Evolutionary conservation across 2,797 vertebrate genomes (phyloP).

Genomic region (Coreius guichenoti): DNA sequence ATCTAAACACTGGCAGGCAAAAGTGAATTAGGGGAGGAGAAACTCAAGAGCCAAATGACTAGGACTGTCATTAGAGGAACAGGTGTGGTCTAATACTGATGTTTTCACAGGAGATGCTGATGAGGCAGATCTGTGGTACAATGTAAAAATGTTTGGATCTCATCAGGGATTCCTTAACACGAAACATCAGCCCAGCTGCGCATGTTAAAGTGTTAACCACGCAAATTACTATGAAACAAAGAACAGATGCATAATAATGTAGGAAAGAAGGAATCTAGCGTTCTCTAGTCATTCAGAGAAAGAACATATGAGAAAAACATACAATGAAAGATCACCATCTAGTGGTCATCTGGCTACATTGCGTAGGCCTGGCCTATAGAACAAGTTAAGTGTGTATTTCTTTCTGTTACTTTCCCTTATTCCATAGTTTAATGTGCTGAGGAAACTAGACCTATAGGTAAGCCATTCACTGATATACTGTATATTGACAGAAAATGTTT

Average conservation of each 20-base stretch:
- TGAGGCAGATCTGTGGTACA: neutral
- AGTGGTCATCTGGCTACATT: slow-evolving; percentile 59
- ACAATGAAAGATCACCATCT: slow-evolving; percentile 69
- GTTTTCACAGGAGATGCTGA: slow-evolving; percentile 38
- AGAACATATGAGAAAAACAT: neutral
- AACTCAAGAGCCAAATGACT: slow-evolving; percentile 41
- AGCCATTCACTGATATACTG: neutral
- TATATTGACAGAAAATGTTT: neutral
- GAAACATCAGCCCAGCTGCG: neutral
- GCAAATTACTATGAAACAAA: neutral
- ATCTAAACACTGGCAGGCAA: slow-evolving; percentile 57
- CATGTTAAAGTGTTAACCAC: slow-evolving; percentile 25
- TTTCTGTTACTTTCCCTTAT: neutral
- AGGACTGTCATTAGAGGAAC: slow-evolving; percentile 49
- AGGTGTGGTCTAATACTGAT: slow-evolving; percentile 43
- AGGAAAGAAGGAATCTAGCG: neutral
- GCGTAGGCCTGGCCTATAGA: neutral
- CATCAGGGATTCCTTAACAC: neutral
- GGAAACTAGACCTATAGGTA: neutral
- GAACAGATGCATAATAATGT: slow-evolving; percentile 25
- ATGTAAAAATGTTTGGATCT: slow-evolving; percentile 14
- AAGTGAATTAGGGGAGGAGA: slow-evolving; percentile 42
- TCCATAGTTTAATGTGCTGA: neutral
- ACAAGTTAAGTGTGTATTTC: neutral
- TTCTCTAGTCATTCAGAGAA: neutral